Percentiles rank a stretch among this genome's conserved stretches.
Evolutionary conservation across 92 coral and sea anemone species (phyloP).

Genomic region (Parazoanthus atlanticus): DNA sequence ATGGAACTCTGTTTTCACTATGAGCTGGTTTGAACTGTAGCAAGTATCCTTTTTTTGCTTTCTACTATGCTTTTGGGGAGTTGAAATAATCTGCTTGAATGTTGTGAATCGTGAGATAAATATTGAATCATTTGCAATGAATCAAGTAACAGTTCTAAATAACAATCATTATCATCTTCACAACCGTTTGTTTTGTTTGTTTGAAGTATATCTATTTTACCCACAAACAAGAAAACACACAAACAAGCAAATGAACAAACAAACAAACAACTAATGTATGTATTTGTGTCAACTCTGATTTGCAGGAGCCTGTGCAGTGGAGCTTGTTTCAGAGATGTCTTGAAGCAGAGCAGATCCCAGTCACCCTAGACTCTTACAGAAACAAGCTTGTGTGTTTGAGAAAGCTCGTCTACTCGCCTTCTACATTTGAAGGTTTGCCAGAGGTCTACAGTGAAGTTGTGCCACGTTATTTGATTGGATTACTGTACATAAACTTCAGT

Average conservation of each 20-base stretch:
- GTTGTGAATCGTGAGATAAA: no score
- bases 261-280: no score
- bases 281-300: neutral
- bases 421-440: slow-evolving; percentile 57
- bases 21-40: no score
- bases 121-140: no score
- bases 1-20: no score
- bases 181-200: neutral
- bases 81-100: no score
- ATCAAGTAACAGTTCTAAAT: no score
- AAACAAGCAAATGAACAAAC: neutral
- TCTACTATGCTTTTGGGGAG: no score
- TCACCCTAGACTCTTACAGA: slow-evolving; percentile 78
- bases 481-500: slow-evolving; percentile 82
- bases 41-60: no score
- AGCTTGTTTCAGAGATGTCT: slow-evolving; percentile 75
- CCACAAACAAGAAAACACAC: neutral
- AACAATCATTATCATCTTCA: neutral
- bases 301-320: slow-evolving; percentile 25
- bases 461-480: slow-evolving; percentile 73
- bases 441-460: slow-evolving; percentile 67
- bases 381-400: slow-evolving; percentile 78
- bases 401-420: slow-evolving; percentile 70
- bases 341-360: slow-evolving; percentile 75
- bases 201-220: no score